These are phyloP conservation scores for Phyllopteryx taeniolatus DNA, from an alignment of 2,113 vertebrate genomes.

Conservation along the genomic window DNA sequence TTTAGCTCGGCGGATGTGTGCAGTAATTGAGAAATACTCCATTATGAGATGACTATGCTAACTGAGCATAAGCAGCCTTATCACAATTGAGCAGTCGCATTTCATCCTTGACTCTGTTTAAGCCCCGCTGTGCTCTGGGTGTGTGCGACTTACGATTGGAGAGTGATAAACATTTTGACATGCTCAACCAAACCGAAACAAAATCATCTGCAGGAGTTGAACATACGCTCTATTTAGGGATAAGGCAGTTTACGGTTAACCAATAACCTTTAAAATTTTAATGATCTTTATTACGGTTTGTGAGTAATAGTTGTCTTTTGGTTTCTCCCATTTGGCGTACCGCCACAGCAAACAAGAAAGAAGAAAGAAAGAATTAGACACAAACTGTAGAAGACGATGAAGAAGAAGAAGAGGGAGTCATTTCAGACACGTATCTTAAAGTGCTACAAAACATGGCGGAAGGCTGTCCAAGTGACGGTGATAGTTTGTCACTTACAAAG, in stretches of 20 bases:
- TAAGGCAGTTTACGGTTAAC: background rate
- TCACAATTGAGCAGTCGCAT: slow-evolving; percentile 34
- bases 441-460: too few relatives aligned
- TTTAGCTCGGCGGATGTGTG: background rate
- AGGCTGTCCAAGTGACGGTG: too few relatives aligned
- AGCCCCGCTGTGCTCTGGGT: slow-evolving; percentile 34
- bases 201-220: slow-evolving; percentile 3
- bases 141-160: slow-evolving; percentile 34
- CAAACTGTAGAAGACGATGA: too few relatives aligned
- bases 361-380: too few relatives aligned
- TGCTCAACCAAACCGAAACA: slow-evolving; percentile 25
- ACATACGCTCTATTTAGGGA: background rate
- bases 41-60: slow-evolving; percentile 14
- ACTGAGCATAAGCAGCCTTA: slow-evolving; percentile 32
- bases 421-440: background rate
- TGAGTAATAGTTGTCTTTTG: too few relatives aligned
- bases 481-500: background rate
- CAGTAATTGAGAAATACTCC: slow-evolving; percentile 17
- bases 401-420: background rate
- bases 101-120: slow-evolving; percentile 31
- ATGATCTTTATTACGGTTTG: background rate
- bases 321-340: too few relatives aligned
- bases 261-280: background rate
- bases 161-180: slow-evolving; percentile 19
- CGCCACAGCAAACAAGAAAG: too few relatives aligned